These are phyloP conservation scores for Lutra lutra DNA, from an alignment of 2,797 vertebrate species.

Conservation along the genomic window DNA sequence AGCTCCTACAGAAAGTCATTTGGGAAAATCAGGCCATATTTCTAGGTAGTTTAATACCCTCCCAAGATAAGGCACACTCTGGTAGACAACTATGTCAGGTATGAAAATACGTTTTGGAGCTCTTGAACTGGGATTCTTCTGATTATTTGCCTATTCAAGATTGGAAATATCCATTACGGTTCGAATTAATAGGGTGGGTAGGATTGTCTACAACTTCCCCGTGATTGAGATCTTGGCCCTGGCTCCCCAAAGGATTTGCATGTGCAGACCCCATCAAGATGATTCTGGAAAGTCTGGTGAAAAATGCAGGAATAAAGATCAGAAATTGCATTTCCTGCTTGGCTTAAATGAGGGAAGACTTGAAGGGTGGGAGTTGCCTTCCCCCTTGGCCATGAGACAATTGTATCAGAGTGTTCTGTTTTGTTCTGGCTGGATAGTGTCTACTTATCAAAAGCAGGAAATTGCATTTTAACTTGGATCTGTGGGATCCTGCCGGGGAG, in stretches of 20 bases:
- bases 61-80: not conserved
- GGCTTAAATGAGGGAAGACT: conserved; percentile 44
- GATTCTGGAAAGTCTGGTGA: conserved; percentile 44
- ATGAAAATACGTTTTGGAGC: conserved; percentile 22
- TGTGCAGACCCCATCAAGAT: not conserved
- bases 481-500: conserved; percentile 67
- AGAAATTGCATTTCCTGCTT: conserved; percentile 73
- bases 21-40: not conserved
- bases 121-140: not conserved
- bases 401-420: conserved; percentile 68
- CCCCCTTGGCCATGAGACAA: not conserved
- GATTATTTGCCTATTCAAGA: not conserved
- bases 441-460: conserved; percentile 65
- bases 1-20: not conserved
- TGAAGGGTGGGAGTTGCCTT: conserved; percentile 45
- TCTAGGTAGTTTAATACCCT: not conserved
- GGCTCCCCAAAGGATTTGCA: not conserved
- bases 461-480: conserved; percentile 75
- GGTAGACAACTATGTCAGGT: not conserved
- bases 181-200: not conserved
- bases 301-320: conserved; percentile 53
- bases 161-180: not conserved
- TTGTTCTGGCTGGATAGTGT: conserved; percentile 72
- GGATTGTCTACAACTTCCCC: not conserved
- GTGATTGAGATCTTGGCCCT: not conserved